Percentiles rank a stretch among this genome's conserved stretches.
Evolutionary conservation across 2,797 vertebrate species (phyloP).

Genomic region (Delichon dasypus): DNA sequence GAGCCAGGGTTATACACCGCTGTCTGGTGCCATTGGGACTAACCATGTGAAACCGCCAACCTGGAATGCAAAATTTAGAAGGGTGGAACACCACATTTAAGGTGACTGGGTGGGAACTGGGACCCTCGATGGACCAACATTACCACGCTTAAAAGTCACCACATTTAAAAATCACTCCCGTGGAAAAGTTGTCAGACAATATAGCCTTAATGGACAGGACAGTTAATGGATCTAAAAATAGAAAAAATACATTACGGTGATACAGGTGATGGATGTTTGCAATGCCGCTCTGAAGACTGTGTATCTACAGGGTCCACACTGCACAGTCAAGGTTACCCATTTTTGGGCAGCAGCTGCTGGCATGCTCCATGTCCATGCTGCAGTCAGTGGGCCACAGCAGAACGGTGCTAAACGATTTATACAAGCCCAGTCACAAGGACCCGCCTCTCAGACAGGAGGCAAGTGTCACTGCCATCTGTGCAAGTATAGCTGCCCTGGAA

Average conservation of each 20-base stretch:
- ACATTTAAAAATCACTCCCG: too few species aligned
- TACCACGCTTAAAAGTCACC: background rate
- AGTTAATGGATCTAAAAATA: background rate
- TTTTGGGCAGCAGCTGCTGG: background rate
- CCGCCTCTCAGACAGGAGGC: background rate
- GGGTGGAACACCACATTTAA: background rate
- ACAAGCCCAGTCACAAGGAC: background rate
- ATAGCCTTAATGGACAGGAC: background rate
- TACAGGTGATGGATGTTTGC: background rate
- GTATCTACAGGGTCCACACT: background rate
- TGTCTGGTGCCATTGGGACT: background rate
- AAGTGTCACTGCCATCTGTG: background rate
- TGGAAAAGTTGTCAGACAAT: background rate
- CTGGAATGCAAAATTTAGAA: background rate
- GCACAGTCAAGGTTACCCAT: background rate
- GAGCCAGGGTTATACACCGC: background rate
- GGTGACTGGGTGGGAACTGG: background rate
- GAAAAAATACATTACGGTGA: background rate
- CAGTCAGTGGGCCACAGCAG: background rate
- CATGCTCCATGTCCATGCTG: background rate
- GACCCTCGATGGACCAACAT: background rate
- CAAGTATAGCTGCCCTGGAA: background rate
- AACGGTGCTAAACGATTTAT: background rate
- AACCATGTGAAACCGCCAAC: background rate
- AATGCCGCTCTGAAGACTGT: background rate